Evolutionary conservation across 2,888 invertebrate species (phyloP), one percentile per base, ranked within the genome.

Genomic region (Diogma glabrata): DNA sequence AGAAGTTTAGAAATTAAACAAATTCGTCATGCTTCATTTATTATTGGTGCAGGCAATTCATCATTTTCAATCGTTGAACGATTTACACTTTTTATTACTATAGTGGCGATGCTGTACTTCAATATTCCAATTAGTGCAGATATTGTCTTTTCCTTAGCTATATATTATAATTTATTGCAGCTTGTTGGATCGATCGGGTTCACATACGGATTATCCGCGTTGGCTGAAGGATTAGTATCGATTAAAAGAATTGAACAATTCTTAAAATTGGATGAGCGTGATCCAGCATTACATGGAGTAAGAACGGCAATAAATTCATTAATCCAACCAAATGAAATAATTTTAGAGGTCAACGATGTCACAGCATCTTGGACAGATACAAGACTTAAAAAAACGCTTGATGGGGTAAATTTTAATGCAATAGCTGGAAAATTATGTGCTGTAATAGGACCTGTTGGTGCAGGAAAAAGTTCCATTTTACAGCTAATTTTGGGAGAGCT

Each of bases 21-120:
- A 59, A 76, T 82, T 57, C 74, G 74, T 6, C 77, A 76, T 52
- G 78, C 79, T 16, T 79, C 82, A 0, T 82, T 82, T 64, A 71
- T 81, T 54, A 76, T 77, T 55, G 85, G 75, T 28, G 72, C 81
- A 55, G 82, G 78, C 71, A 75, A 78, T 66, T 83, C 75, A 61
- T 69, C 70, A 63, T 82, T 85, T 73, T 84, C 92, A 46, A 91
- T 89, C 64, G 87, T 90, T 0, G 87, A 90, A 62, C 81, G 93
- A 56, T 77, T 90, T 47, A 85, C 91, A 3, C 73, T 92, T 9
- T 89, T 85, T 63, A 78, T 87, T 54, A 88, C 89, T 3, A 75
- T 94, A 50, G 73, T 88, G 45, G 77, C 84, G 1, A 89, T 82
- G 63, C 83, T 86, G 10, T 71, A 89, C 3, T 69, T 81, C 58